Evolutionary conservation across 2,797 vertebrate genomes (phyloP).

Genomic region (Cynopterus sphinx): DNA sequence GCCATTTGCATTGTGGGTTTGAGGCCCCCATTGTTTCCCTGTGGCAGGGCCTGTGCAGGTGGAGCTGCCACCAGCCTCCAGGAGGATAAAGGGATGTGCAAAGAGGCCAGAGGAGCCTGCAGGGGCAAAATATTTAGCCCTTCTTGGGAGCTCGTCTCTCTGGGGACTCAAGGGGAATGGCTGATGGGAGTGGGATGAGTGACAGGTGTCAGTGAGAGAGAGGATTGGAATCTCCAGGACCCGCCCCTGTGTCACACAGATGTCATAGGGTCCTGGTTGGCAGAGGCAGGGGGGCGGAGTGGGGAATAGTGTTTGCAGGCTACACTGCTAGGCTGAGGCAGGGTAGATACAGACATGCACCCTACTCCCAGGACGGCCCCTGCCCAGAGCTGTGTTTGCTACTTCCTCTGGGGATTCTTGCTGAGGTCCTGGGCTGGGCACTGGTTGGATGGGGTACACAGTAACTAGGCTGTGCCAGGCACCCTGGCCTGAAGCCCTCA

Average conservation of each 20-base stretch:
- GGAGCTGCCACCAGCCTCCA: neutral
- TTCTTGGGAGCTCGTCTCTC: slow-evolving; percentile 14
- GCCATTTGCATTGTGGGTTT: slow-evolving; percentile 26
- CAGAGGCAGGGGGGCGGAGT: neutral
- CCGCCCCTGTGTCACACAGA: slow-evolving; percentile 65
- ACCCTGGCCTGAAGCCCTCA: neutral
- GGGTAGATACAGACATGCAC: neutral
- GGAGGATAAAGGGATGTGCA: slow-evolving; percentile 64
- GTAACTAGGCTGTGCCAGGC: neutral
- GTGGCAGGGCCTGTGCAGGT: slow-evolving; percentile 54
- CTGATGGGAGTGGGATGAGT: slow-evolving; percentile 6
- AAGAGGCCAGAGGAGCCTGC: neutral
- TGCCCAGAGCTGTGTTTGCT: neutral
- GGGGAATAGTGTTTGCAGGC: neutral
- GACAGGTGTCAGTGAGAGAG: slow-evolving; percentile 59
- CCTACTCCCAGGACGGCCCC: neutral
- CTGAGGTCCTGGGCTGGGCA: neutral
- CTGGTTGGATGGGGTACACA: neutral
- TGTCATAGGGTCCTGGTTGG: slow-evolving; percentile 7
- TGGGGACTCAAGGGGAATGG: neutral
- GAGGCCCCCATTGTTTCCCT: slow-evolving; percentile 50
- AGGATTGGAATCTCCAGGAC: neutral
- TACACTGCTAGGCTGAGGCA: neutral
- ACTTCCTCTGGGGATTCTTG: neutral
- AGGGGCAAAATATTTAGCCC: slow-evolving; percentile 21